phyloP scores from a whole-genome alignment of 2,113 vertebrate genomes.

The Poeciliopsis occidentalis region DNA sequence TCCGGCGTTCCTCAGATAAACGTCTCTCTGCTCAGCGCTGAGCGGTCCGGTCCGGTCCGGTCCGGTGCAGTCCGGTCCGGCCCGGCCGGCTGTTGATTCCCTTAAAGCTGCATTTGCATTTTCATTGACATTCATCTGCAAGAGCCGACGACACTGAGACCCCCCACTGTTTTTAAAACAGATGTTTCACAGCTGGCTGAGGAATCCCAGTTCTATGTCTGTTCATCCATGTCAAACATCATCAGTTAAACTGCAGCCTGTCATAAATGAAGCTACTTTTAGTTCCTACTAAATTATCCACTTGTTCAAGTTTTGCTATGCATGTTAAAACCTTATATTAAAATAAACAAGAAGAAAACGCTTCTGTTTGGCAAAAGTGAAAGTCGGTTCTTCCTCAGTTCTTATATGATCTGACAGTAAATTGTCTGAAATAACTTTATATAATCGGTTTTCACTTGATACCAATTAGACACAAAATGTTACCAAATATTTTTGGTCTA shows the following conservation, averaged over 20 bases:
- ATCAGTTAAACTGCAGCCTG: too few species aligned
- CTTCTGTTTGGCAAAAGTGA: too few species aligned
- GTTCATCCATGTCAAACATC: neutral
- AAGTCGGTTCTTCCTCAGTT: neutral
- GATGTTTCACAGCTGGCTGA: neutral
- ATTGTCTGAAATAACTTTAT: too few species aligned
- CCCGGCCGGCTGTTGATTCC: conserved; percentile 57
- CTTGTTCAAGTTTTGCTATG: neutral
- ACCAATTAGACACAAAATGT: too few species aligned
- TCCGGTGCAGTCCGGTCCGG: conserved; percentile 21
- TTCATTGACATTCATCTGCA: conserved; percentile 55
- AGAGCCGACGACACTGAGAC: conserved; percentile 21
- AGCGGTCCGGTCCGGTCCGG: neutral
- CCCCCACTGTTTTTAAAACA: conserved; percentile 2
- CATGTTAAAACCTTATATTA: too few species aligned
- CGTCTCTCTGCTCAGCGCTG: conserved; percentile 7
- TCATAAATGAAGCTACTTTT: neutral
- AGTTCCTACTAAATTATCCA: neutral
- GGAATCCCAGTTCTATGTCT: neutral
- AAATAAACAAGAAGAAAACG: too few species aligned
- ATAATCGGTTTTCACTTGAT: too few species aligned
- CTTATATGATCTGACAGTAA: neutral
- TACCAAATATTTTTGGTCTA: too few species aligned
- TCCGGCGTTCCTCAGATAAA: conserved; percentile 53
- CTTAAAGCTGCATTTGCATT: conserved; percentile 54